Conservation (phyloP, 2,113 vertebrate species). For the Theristicus caerulescens region DNA sequence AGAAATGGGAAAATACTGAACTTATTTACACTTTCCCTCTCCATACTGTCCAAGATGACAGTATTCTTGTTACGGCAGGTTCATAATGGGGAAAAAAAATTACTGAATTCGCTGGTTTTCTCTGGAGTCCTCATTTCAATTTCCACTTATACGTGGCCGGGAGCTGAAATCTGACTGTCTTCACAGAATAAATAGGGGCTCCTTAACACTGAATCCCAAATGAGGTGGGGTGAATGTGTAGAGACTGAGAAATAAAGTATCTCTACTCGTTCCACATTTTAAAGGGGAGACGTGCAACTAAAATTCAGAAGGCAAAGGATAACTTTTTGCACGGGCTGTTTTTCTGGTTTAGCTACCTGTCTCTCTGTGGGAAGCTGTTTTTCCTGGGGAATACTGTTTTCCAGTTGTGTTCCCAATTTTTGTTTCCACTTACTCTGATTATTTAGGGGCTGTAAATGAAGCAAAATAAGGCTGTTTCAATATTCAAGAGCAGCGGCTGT, state of each 20-base stretch:
- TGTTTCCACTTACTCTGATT: neutral
- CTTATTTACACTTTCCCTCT: neutral
- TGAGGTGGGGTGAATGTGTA: neutral
- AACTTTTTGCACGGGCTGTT: neutral
- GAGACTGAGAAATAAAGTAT: neutral
- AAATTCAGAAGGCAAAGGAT: neutral
- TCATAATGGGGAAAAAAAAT: neutral
- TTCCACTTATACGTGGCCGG: neutral
- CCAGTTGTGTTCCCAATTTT: neutral
- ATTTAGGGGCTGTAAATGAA: slow-evolving; percentile 8
- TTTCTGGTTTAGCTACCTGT: neutral
- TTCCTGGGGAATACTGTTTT: neutral
- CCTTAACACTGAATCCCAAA: neutral
- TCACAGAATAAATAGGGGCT: neutral
- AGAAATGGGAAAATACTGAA: neutral
- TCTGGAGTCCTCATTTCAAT: neutral
- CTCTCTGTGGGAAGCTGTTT: neutral
- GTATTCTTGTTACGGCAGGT: neutral
- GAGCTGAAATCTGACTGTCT: neutral
- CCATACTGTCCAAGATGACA: neutral
- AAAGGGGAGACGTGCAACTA: neutral
- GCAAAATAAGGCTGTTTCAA: slow-evolving; percentile 16
- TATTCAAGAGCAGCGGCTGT: neutral
- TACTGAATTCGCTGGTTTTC: neutral
- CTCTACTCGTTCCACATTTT: neutral